These are phyloP conservation scores for Timandra comae DNA, from an alignment of 2,888 invertebrate species.

Conservation along the genomic window DNA sequence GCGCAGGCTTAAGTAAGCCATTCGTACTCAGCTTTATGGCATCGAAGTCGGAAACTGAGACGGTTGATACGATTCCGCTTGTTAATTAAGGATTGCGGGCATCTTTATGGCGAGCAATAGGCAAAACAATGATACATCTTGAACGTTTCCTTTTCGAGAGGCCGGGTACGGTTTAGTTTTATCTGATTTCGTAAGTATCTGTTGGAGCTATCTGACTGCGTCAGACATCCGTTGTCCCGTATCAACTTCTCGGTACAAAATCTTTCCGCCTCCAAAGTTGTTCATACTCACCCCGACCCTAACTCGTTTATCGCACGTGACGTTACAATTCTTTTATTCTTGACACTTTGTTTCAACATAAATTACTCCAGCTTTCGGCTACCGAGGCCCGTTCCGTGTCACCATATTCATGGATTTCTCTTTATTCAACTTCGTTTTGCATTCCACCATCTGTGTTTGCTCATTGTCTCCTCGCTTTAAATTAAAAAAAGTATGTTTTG, in stretches of 20 bases:
- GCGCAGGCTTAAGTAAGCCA: conserved; percentile 41
- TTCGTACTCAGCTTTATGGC: conserved; percentile 32
- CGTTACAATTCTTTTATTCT: conserved; percentile 61
- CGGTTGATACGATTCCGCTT: conserved; percentile 44
- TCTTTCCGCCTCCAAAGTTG: conserved; percentile 32
- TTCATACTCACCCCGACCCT: conserved; percentile 36
- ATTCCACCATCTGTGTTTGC: conserved; percentile 72
- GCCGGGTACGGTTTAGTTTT: conserved; percentile 40
- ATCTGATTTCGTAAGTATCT: conserved; percentile 62
- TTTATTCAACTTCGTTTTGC: conserved; percentile 62
- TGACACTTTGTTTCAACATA: conserved; percentile 62
- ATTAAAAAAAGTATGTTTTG: conserved; percentile 57
- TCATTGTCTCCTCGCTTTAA: conserved; percentile 71
- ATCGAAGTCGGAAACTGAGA: conserved; percentile 17
- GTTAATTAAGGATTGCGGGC: conserved; percentile 57
- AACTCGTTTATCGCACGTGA: conserved; percentile 56
- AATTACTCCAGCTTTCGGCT: conserved; percentile 55
- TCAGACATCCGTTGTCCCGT: conserved; percentile 45
- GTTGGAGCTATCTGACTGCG: conserved; percentile 41
- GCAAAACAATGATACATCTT: conserved; percentile 58
- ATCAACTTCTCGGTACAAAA: conserved; percentile 43
- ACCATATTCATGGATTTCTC: conserved; percentile 48
- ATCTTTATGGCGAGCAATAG: conserved; percentile 56
- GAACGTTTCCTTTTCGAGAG: conserved; percentile 51
- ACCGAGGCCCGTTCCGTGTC: conserved; percentile 50